Evolutionary conservation across 2,888 invertebrate genomes (phyloP).

Genomic region (Monopis laevigella): DNA sequence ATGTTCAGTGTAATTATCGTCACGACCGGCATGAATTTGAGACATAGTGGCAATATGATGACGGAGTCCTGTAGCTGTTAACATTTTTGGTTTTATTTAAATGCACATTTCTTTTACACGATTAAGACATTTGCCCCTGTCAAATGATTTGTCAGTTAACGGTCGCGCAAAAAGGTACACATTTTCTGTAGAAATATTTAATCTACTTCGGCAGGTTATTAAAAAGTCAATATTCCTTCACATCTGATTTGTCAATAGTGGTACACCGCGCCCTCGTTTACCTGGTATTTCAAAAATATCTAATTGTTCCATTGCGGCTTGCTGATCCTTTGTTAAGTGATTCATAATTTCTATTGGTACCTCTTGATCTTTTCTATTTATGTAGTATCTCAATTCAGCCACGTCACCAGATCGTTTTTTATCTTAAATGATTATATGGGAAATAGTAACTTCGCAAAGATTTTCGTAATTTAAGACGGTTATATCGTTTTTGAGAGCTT

Average conservation of each 20-base stretch:
- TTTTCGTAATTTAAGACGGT: too few species aligned
- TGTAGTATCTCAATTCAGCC: conserved; percentile 8
- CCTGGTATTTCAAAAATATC: conserved; percentile 8
- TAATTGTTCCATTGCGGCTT: conserved; percentile 7
- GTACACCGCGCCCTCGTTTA: conserved; percentile 6
- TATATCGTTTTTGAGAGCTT: not conserved
- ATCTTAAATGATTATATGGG: conserved; percentile 13
- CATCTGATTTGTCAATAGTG: conserved; percentile 8
- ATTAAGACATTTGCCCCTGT: not conserved
- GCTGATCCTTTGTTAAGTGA: too few species aligned
- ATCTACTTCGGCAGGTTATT: not conserved
- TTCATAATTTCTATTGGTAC: too few species aligned
- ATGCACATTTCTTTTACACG: not conserved
- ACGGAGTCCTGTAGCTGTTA: conserved; percentile 13
- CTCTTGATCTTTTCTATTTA: not conserved
- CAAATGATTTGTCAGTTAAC: not conserved
- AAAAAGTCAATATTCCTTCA: not conserved
- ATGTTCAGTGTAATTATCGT: conserved; percentile 13
- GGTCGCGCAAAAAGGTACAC: not conserved
- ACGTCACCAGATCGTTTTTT: conserved; percentile 15
- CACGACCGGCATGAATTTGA: conserved; percentile 5
- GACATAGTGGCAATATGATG: conserved; percentile 15
- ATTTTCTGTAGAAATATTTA: not conserved
- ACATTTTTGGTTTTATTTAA: conserved; percentile 5
- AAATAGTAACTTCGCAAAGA: conserved; percentile 6